Conservation (phyloP, 2,888 invertebrate genomes). For the Leptinotarsa rubiginosa region DNA sequence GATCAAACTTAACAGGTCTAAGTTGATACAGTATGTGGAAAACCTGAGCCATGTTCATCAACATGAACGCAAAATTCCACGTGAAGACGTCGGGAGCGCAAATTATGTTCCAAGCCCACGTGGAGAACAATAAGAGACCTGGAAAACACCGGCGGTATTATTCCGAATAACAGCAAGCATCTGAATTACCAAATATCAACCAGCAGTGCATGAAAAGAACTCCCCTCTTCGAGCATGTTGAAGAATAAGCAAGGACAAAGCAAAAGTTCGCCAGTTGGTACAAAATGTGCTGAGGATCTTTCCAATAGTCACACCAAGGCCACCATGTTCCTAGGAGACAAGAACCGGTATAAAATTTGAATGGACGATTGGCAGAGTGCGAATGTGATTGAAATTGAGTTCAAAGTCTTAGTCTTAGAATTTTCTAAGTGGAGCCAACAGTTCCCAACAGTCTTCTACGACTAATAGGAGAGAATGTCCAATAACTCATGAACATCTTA, state of each 20-base stretch:
- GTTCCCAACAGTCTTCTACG: too few species aligned
- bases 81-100: slow-evolving; percentile 89
- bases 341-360: not conserved
- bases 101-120: slow-evolving; percentile 92
- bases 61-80: slow-evolving; percentile 87
- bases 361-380: too few species aligned
- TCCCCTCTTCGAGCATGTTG: slow-evolving; percentile 82
- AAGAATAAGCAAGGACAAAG: slow-evolving; percentile 83
- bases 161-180: not conserved
- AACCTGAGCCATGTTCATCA: slow-evolving; percentile 84
- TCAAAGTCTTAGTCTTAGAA: too few species aligned
- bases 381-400: too few species aligned
- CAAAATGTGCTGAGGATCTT: slow-evolving; percentile 78
- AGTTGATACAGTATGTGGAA: slow-evolving; percentile 85
- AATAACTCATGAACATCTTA: too few species aligned
- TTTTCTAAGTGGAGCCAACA: too few species aligned
- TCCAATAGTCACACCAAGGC: slow-evolving; percentile 81
- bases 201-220: slow-evolving; percentile 85
- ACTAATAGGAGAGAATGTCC: too few species aligned
- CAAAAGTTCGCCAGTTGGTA: slow-evolving; percentile 84
- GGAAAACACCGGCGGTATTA: slow-evolving; percentile 44
- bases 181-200: slow-evolving; percentile 78
- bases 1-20: slow-evolving; percentile 85
- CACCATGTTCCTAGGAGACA: slow-evolving; percentile 70
- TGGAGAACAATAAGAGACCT: slow-evolving; percentile 84